Evolutionary conservation across 1,140 invertebrate species (phyloP), one percentile per base, ranked within the genome.

Genomic region (Meloidogyne floridensis): DNA sequence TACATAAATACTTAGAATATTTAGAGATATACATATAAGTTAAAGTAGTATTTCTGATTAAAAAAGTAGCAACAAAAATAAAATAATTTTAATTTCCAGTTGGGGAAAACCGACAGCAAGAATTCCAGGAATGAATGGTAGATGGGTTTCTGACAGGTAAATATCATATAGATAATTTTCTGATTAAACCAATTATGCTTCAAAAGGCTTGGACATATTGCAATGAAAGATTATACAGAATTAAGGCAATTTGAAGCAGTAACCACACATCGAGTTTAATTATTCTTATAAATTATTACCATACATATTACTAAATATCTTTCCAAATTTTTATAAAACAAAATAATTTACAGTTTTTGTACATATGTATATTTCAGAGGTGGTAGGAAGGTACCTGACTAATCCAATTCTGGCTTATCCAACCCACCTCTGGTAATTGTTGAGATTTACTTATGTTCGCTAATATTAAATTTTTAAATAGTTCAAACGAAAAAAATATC

Each of bases 151-250:
- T 43, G 88, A 89, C 78, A 20, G 88, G 65, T 43, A 82, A 56
- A 18, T 13, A 6, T 15, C 8, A 5, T 47, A 71, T 13, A 18
- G 4, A 43, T 9, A 7, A 9, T 32, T 15, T 69, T 65, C 18
- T 11, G 20, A 32, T 43, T 47, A 51, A 75, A 20, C 32, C 32
- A 32, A 32, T 32, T 32, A 32, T 32, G 32, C 32, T 32, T 43
- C 10, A n/a, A 70, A 51, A 72, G 59, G 42, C 90, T 90, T 80
- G 82, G 87, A 15, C 88, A 89, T 79, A 81, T 89, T 32, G 89
- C 88, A 13, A 89, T 89, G 88, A 89, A 89, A 72, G 88, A 89
- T 85, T 85, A 88, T 69, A 89, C 88, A 18, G 88, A 89, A 84
- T 79, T 90, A 51, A 72, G 88, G 10, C 88, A 89, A 80, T 89